phyloP scores from a whole-genome alignment of 2,113 vertebrate species.

The Entelurus aequoreus region DNA sequence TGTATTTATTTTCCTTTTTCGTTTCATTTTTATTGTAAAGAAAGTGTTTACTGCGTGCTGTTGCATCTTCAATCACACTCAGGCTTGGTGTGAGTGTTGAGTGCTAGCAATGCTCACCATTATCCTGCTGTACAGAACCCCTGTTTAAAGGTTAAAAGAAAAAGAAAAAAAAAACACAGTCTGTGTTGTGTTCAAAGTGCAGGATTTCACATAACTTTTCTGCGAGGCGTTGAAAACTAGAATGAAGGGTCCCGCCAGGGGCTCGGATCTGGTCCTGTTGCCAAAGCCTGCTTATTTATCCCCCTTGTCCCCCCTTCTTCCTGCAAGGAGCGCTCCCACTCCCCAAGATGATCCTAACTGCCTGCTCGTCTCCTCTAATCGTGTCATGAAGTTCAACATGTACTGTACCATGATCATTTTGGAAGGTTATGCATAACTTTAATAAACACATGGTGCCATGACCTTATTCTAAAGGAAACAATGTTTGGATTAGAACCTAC shows the following conservation, averaged over 20 bases:
- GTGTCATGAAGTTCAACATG: slow-evolving; percentile 67
- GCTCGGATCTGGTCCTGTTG: slow-evolving; percentile 69
- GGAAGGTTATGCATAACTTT: slow-evolving; percentile 69
- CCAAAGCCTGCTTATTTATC: slow-evolving; percentile 16
- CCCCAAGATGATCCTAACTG: slow-evolving; percentile 34
- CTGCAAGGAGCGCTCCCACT: slow-evolving; percentile 29
- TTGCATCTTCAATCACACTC: slow-evolving; percentile 40
- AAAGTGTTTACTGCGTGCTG: slow-evolving; percentile 61
- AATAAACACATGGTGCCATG: slow-evolving; percentile 69
- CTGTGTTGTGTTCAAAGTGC: slow-evolving; percentile 41
- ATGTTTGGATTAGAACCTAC: not conserved
- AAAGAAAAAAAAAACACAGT: slow-evolving; percentile 8
- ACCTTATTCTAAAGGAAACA: slow-evolving; percentile 44
- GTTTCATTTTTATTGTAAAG: slow-evolving; percentile 31
- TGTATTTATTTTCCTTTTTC: slow-evolving; percentile 77
- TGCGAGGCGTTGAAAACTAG: slow-evolving; percentile 59
- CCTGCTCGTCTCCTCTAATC: slow-evolving; percentile 57
- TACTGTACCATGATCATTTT: slow-evolving; percentile 65
- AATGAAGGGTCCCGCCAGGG: slow-evolving; percentile 59
- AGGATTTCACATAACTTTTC: slow-evolving; percentile 48
- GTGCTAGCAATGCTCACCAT: slow-evolving; percentile 31
- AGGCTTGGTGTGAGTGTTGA: slow-evolving; percentile 45
- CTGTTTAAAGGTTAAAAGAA: no score
- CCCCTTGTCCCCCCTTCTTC: slow-evolving; percentile 17
- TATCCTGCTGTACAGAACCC: no score